Evolutionary conservation across 1,140 invertebrate species (phyloP).

Genomic region (Schlechtendalia chinensis): DNA sequence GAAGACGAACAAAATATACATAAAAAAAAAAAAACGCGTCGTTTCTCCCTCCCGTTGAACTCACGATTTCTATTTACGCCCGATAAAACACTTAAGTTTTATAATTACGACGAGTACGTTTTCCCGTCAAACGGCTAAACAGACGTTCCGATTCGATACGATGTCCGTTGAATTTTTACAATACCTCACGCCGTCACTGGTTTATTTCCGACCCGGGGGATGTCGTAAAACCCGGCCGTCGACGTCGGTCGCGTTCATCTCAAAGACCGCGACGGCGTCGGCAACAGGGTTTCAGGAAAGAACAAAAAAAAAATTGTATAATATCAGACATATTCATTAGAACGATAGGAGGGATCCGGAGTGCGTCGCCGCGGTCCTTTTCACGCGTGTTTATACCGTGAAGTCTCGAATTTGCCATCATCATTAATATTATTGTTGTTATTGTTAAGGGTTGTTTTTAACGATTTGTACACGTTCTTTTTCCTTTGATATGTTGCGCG

Average conservation of each 20-base stretch:
- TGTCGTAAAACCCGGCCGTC: neutral
- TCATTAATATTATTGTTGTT: neutral
- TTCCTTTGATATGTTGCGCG: conserved; percentile 14
- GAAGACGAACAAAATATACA: too few species aligned
- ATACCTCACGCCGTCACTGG: neutral
- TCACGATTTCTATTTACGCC: neutral
- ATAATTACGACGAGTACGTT: neutral
- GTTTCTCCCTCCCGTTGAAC: neutral
- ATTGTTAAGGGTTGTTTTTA: conserved; percentile 26
- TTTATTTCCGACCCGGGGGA: neutral
- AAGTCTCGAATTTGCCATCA: neutral
- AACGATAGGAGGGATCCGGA: neutral
- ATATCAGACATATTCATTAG: neutral
- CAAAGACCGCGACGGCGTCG: neutral
- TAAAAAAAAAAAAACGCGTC: too few species aligned
- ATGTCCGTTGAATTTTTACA: conserved; percentile 17
- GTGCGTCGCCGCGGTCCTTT: neutral
- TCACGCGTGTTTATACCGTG: neutral
- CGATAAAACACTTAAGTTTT: conserved; percentile 7
- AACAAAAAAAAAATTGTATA: neutral
- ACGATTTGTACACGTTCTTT: neutral
- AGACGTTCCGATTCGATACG: neutral
- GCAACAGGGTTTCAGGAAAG: neutral
- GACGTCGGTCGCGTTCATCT: neutral
- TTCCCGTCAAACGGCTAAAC: conserved; percentile 9